Base-by-base conservation (phyloP, 2,113 vertebrate genomes). In the Pterocles gutturalis region DNA sequence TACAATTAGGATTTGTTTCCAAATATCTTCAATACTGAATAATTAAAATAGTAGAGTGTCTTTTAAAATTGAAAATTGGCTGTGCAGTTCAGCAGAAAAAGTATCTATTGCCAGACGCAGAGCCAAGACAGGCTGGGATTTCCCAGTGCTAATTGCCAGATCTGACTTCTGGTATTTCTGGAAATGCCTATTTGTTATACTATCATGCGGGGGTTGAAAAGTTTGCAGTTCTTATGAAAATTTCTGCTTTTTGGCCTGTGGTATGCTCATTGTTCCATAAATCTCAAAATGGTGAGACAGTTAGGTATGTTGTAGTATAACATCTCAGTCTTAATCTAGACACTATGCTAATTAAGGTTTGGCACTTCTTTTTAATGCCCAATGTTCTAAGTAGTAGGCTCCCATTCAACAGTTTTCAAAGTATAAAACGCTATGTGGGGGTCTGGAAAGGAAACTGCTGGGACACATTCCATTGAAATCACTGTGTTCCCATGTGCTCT, bases 151-250 rank as follows among this genome's bases (percentile, higher is more conserved):
- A 79, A 83, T 94, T 91, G 79, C 79, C 88, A 41, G 48, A 70
- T 96, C 66, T 88, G 73, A 90, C 67, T 97, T 96, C 89, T 97
- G 88, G 91, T 96, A 95, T 98, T 96, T 97, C 83, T 96, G 90
- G 77, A 96, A 95, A 94, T 83, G 91, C 85, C 45, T 87, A 24
- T 95, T 96, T 86, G 48, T 87, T 89, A 19, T 92, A 67, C n/a
- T 86, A 1, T 58, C 45, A 49, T 43, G 49, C 2, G 14, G 46
- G 49, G 8, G 25, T 89, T 88, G 91, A 80, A 83, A 94, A 88
- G 43, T 48, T 78, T 89, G 43, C 31, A 28, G 9, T 87, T 90
- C 45, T 82, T 72, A 25, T 5, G 13, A 86, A 87, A 79, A 88
- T 78, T 64, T 83, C 57, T 93, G 34, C 46, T 33, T 87, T 89